These are phyloP conservation scores for Centropyge bicolor DNA, from an alignment of 2,797 vertebrate genomes.

Conservation along the genomic window DNA sequence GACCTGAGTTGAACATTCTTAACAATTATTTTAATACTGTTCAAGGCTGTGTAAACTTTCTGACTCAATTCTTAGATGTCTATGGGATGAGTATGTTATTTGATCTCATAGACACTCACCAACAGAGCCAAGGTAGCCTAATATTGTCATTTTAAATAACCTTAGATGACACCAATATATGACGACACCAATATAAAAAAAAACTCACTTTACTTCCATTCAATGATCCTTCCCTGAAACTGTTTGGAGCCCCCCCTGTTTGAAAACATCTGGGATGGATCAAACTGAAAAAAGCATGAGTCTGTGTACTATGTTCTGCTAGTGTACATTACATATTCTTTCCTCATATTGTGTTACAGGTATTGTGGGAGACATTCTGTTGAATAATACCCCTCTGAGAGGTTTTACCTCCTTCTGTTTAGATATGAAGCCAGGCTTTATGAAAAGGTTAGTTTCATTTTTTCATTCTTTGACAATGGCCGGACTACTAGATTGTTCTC, in stretches of 20 bases:
- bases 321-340: not conserved
- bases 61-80: not conserved
- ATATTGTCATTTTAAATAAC: no score
- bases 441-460: slow-evolving; percentile 85
- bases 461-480: not conserved
- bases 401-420: slow-evolving; percentile 92
- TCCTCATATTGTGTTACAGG: slow-evolving; percentile 78
- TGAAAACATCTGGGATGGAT: no score
- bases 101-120: no score
- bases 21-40: not conserved
- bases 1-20: not conserved
- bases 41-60: not conserved
- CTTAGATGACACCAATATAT: no score
- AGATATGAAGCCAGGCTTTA: slow-evolving; percentile 91
- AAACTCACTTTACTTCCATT: no score
- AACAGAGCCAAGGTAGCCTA: no score
- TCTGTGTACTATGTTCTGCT: not conserved
- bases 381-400: slow-evolving; percentile 89
- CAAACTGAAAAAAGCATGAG: not conserved
- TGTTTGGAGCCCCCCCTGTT: no score
- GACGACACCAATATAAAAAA: no score
- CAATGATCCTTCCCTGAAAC: no score
- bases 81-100: no score
- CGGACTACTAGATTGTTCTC: no score
- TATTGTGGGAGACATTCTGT: slow-evolving; percentile 90